Evolutionary conservation across 2,113 vertebrate species (phyloP).

Genomic region (Orycteropus afer): DNA sequence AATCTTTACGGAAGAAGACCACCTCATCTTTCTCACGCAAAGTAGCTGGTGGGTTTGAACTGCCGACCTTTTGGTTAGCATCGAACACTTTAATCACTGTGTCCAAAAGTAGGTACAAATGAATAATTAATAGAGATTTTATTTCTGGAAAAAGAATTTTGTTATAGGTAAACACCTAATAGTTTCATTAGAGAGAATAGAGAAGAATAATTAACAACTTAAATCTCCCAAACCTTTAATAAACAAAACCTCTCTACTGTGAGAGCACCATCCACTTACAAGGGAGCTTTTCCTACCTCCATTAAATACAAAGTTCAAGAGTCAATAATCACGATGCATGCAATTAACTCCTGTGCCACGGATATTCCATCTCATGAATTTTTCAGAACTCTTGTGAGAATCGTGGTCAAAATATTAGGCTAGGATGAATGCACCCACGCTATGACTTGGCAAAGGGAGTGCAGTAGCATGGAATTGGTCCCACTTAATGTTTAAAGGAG

Average conservation of each 20-base stretch:
- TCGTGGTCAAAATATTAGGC: background rate
- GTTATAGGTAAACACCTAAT: background rate
- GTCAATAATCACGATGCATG: background rate
- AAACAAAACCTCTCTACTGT: slow-evolving; percentile 2
- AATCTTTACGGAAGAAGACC: no score
- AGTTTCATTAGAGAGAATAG: background rate
- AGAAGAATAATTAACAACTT: slow-evolving; percentile 32
- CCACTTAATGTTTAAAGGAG: background rate
- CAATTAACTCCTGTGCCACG: slow-evolving; percentile 5
- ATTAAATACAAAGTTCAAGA: slow-evolving; percentile 34
- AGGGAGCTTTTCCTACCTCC: slow-evolving; percentile 26
- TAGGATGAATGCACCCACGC: background rate
- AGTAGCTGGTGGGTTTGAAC: background rate
- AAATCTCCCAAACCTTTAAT: slow-evolving; percentile 26
- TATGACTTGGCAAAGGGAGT: background rate
- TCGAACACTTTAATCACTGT: background rate
- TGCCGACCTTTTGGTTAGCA: background rate
- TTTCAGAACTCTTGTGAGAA: background rate
- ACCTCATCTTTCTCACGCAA: no score
- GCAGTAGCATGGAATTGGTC: background rate
- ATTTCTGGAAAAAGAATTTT: background rate
- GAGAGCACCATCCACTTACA: background rate
- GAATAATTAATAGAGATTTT: background rate
- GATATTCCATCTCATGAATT: slow-evolving; percentile 17
- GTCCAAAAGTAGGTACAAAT: background rate